Conservation (phyloP, 2,888 invertebrate species). For the Euphydryas editha region DNA sequence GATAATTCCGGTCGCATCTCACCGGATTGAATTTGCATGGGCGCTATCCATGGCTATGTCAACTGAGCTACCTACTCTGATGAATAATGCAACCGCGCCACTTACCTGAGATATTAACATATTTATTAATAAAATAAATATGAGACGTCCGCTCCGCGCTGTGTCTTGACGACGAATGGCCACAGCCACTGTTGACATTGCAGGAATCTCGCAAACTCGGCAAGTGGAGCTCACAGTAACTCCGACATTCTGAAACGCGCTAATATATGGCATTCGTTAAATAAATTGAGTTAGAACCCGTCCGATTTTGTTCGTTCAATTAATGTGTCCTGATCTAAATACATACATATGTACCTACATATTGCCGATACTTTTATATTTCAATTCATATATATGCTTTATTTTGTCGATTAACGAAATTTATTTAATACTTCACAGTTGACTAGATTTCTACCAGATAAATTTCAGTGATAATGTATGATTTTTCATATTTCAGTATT, state of each 20-base stretch:
- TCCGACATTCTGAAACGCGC: constrained; percentile 65
- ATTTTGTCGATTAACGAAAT: constrained; percentile 12
- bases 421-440: constrained; percentile 7
- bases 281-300: constrained; percentile 77
- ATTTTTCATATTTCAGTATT: neutral
- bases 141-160: constrained; percentile 67
- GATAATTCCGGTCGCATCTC: constrained; percentile 80
- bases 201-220: constrained; percentile 59
- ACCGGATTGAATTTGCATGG: constrained; percentile 82
- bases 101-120: constrained; percentile 81
- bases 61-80: constrained; percentile 75
- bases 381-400: constrained; percentile 23
- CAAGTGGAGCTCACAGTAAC: constrained; percentile 60
- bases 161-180: constrained; percentile 57
- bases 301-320: constrained; percentile 71
- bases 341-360: too few species aligned
- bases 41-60: constrained; percentile 79
- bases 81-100: constrained; percentile 81
- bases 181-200: constrained; percentile 66
- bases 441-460: constrained; percentile 9
- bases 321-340: constrained; percentile 76
- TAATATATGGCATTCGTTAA: constrained; percentile 82
- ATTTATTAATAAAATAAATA: constrained; percentile 84
- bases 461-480: neutral
- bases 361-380: constrained; percentile 44